These are phyloP conservation scores for Drosophila tanythrix DNA, from an alignment of 2,888 invertebrate species.

Conservation along the genomic window DNA sequence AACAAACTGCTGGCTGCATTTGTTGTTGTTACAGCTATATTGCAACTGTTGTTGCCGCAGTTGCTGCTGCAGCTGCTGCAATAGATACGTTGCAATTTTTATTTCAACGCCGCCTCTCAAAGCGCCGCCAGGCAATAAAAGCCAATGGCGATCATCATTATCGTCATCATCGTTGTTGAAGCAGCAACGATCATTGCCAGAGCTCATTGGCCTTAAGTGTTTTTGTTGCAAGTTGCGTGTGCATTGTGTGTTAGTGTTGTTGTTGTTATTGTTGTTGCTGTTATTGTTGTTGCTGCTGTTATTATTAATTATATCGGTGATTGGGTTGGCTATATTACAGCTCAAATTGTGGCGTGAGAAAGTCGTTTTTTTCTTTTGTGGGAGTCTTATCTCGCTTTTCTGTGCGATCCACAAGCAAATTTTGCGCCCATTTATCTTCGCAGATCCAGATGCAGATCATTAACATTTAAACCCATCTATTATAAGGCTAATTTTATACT, in stretches of 20 bases:
- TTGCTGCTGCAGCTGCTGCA: conserved; percentile 40
- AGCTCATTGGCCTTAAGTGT: conserved; percentile 68
- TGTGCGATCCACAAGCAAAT: conserved; percentile 2
- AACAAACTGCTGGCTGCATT: conserved; percentile 55
- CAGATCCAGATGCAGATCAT: background rate
- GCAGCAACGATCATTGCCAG: conserved; percentile 66
- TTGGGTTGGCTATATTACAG: conserved; percentile 69
- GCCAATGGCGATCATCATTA: conserved; percentile 42
- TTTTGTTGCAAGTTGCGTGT: conserved; percentile 11
- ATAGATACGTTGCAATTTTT: conserved; percentile 72
- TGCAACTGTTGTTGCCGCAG: conserved; percentile 37
- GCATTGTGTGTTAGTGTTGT: conserved; percentile 12
- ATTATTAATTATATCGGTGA: conserved; percentile 79
- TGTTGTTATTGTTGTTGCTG: conserved; percentile 28
- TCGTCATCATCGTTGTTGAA: conserved; percentile 45
- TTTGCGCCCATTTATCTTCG: conserved; percentile 38
- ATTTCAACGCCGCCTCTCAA: conserved; percentile 65
- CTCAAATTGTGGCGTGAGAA: conserved; percentile 73
- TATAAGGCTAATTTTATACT: background rate
- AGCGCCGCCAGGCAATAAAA: conserved; percentile 68
- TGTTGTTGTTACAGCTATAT: conserved; percentile 50
- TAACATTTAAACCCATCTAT: background rate
- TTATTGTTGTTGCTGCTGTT: conserved; percentile 30
- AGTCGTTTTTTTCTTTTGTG: conserved; percentile 42
- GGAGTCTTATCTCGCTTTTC: conserved; percentile 6